Evolutionary conservation across 53 echinoderm and acorn worm genomes (phyloP), one percentile per base, ranked within the genome.

Genomic region (Pentamera pediparva): DNA sequence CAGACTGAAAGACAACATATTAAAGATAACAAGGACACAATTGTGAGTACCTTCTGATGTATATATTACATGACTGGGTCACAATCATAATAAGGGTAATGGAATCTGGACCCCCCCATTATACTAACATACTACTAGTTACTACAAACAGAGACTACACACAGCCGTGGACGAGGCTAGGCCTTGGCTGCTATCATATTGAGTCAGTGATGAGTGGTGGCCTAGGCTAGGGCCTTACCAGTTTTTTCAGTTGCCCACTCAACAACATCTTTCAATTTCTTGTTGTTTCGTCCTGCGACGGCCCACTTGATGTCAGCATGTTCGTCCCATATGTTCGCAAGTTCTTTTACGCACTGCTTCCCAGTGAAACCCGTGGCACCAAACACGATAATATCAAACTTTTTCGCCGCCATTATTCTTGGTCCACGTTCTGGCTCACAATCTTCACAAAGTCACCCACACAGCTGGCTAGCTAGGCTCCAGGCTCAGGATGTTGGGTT

Each of bases 231-330:
- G 6, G 25, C 25, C 65, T 6, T 41, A 65, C 65, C 65, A 8
- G 65, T 41, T n/a, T 40, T 65, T 12, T 65, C 65, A 37, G 65
- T 28, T 7, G 65, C 65, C 65, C 65, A 65, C 4, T 43, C 65
- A 17, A 65, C 65, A 19, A 65, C 41, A 37, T 17, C 19, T 40
- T 45, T 36, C 39, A 65, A 65, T 22, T 65, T 65, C 43, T 65
- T 45, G 40, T 41, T 65, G 41, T 45, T 65, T 65, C 65, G 36
- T 20, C 65, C 65, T 21, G 65, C 65, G 4, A 65, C 65, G 29
- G 65, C 65, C 65, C 65, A 65, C 65, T 65, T 65, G 39, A 65
- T 25, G 28, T 65, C 65, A 36, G 65, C 40, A 39, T 65, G 26
- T 20, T 65, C 65, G 43, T 65, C 65, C 65, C 65, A 65, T 65